phyloP scores from a whole-genome alignment of 2,888 invertebrate genomes.

The Drosophila neotestacea region DNA sequence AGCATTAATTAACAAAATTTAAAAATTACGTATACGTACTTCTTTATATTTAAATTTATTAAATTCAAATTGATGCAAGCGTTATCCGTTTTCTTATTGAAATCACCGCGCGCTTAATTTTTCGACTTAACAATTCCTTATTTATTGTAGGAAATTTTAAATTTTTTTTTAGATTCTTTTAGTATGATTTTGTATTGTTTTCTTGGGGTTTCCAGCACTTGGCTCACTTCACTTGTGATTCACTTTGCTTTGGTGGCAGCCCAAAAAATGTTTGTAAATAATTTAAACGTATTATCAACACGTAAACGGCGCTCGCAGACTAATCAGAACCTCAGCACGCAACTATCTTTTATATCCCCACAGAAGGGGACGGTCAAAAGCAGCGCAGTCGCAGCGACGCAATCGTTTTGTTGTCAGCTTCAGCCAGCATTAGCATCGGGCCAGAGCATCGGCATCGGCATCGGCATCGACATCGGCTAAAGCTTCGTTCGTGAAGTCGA shows the following conservation, averaged over 20 bases:
- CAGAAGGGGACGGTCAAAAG: slow-evolving; percentile 41
- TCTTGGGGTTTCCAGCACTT: slow-evolving; percentile 58
- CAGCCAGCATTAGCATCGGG: slow-evolving; percentile 1
- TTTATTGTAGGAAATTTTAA: slow-evolving; percentile 16
- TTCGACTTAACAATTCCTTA: slow-evolving; percentile 25
- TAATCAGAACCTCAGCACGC: slow-evolving; percentile 82
- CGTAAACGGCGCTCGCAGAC: slow-evolving; percentile 82
- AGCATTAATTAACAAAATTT: slow-evolving; percentile 10
- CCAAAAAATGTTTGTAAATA: slow-evolving; percentile 51
- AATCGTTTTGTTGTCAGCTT: slow-evolving; percentile 6
- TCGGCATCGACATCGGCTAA: not conserved
- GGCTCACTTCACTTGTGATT: slow-evolving; percentile 57
- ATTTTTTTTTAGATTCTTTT: not conserved
- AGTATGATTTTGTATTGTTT: slow-evolving; percentile 4
- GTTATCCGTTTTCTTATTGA: slow-evolving; percentile 5
- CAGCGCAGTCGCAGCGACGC: slow-evolving; percentile 31
- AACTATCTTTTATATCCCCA: slow-evolving; percentile 81
- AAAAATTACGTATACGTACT: slow-evolving; percentile 66
- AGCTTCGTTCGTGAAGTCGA: not conserved
- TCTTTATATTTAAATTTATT: slow-evolving; percentile 15
- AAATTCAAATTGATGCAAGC: slow-evolving; percentile 3
- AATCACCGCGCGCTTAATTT: slow-evolving; percentile 25
- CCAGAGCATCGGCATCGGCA: slow-evolving; percentile 3
- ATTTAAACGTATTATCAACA: slow-evolving; percentile 68
- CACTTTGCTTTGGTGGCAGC: slow-evolving; percentile 61